Base-by-base conservation (phyloP, 2,888 invertebrate species). In the Zygaena filipendulae region DNA sequence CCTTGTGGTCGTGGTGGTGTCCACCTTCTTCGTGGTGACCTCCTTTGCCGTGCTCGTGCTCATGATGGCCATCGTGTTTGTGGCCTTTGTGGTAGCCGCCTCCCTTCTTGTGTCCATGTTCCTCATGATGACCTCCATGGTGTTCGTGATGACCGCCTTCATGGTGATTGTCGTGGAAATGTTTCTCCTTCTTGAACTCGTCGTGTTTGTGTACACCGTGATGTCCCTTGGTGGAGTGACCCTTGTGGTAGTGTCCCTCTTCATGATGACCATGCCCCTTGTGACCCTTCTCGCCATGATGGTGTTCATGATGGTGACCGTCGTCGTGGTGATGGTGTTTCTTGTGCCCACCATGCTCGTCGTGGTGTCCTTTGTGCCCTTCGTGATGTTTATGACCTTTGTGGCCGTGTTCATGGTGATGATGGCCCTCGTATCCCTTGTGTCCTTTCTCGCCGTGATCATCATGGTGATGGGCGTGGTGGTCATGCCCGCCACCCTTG, bases 181-280 rank as follows among this genome's bases (percentile, higher is more conserved):
- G 90, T 53, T 92, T 91, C 49, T 92, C 88, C 56, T 92, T 92
- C 59, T 91, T 90, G 68, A 85, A 91, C 67, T 92, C 92, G 61
- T 92, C 90, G 42, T 89, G 74, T 56, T 92, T 92, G 67, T 92
- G 91, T 3, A 92, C 85, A 44, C 91, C 88, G 52, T 92, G 92
- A 45, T 91, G 90, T 32, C 92, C 91, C 59, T 92, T 90, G 40
- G 91, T 92, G 45, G 87, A 88, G 66, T 92, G 91, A 0, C 92
- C 92, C 52, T 92, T 92, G 40, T 90, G 89, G 61, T 87, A 92
- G 43, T 85, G 84, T 2, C 91, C 91, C 40, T 79, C 61, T 36
- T 79, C 81, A 36, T 82, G 77, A 32, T 74, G 75, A 0, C 74
- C 71, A 32, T 74, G 72, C 2, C 85, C 85, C 42, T 86, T 86